Base-by-base conservation (phyloP, 2,113 vertebrate species). In the Hemiprocne comata region DNA sequence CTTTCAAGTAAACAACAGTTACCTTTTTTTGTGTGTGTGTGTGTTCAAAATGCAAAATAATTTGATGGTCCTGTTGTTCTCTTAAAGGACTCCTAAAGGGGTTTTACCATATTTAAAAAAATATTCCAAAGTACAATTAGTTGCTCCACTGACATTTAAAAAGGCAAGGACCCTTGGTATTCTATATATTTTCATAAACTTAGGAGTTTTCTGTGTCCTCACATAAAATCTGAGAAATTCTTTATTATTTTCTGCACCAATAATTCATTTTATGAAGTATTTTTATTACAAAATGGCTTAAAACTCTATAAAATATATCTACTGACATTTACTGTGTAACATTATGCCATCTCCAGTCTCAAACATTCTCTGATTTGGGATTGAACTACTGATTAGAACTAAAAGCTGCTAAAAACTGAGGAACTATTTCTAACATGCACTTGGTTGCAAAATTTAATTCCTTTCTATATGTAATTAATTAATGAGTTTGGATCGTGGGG, bases 401-500 rank as follows among this genome's bases (percentile, higher is more conserved):
- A 26, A 76, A 66, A 70, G 2, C 10, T 62, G 6, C 12, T 71
- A 66, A 66, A 75, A 53, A n/a, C 2, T 24, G 5, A 67, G 31
- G 3, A 73, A 17, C 2, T 75, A 6, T 58, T 62, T 69, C 24
- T 58, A 33, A 17, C 33, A 38, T 10, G 5, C 17, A 33, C 3
- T n/a, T 74, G 2, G 11, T 33, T 74, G 9, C 3, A 85, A 61
- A 85, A 82, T n/a, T 23, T 31, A 61, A 31, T 73, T 69, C 14
- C 62, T 25, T 2, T 11, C 17, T 46, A 9, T 55, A 6, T 20
- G 20, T 53, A 61, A 58, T 44, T 58, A 61, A 72, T 57, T 53
- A 66, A 66, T 36, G 6, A 72, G 4, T 21, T 74, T 40, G 21
- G 1, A 2, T 51, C 20, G 4, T 33, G n/a, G 1, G 1, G 4